These are phyloP conservation scores for Pygmarrhopalites habei DNA, from an alignment of 1,140 invertebrate genomes.

Conservation along the genomic window DNA sequence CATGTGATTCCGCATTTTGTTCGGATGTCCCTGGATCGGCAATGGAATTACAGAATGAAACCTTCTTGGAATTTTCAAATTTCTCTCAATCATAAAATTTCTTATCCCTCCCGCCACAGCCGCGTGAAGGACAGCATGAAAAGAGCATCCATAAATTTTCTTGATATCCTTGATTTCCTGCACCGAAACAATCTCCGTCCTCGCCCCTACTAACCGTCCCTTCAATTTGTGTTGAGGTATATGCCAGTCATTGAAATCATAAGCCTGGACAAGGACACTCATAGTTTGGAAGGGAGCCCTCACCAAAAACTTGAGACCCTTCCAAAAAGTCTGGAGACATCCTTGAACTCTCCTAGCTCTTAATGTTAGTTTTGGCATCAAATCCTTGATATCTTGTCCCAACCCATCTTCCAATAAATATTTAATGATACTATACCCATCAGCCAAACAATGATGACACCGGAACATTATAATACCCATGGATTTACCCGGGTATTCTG, in stretches of 20 bases:
- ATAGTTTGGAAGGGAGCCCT: constrained; percentile 13
- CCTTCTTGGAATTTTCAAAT: constrained; percentile 18
- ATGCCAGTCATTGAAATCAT: constrained; percentile 23
- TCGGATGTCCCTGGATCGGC: constrained; percentile 25
- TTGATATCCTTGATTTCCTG: constrained; percentile 26
- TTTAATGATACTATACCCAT: neutral
- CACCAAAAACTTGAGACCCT: neutral
- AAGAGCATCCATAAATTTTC: neutral
- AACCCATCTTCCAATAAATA: neutral
- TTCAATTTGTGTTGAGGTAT: constrained; percentile 8
- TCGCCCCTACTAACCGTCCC: neutral
- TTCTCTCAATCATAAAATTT: constrained; percentile 24
- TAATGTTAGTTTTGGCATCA: neutral
- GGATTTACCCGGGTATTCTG: neutral
- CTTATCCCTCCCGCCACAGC: constrained; percentile 25
- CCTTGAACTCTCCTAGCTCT: neutral
- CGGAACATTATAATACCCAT: neutral
- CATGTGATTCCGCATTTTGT: constrained; percentile 32
- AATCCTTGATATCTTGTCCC: no score
- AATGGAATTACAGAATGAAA: constrained; percentile 17
- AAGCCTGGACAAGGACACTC: neutral
- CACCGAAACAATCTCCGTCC: constrained; percentile 6
- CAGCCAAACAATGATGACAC: neutral
- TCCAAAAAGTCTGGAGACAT: neutral
- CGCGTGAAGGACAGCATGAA: constrained; percentile 23